Percentiles rank a stretch among this genome's conserved stretches.
Evolutionary conservation across 92 coral and sea anemone species (phyloP).

Genomic region (Siderastrea radians): DNA sequence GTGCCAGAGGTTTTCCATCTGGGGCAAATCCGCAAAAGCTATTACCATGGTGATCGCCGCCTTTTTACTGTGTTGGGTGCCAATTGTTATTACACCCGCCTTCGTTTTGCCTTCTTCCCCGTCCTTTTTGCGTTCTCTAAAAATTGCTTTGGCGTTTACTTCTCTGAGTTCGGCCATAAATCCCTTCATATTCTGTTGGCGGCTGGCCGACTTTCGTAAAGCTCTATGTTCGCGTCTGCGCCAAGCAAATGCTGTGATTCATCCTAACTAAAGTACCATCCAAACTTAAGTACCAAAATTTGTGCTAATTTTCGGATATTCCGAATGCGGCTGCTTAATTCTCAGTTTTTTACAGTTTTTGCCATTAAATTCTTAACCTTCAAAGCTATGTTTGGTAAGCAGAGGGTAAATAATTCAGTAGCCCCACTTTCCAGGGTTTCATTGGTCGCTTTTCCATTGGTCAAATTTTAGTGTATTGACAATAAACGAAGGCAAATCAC

Average conservation of each 20-base stretch:
- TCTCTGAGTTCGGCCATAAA: conserved; percentile 3
- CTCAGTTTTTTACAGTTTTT: too few relatives aligned
- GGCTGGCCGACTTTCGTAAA: not conserved
- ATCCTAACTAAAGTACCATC: not conserved
- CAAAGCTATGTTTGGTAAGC: too few relatives aligned
- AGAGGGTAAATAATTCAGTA: too few relatives aligned
- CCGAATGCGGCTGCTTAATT: too few relatives aligned
- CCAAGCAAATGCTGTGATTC: not conserved
- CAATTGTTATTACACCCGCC: not conserved
- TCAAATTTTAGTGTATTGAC: too few relatives aligned
- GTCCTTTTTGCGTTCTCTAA: not conserved
- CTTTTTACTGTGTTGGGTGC: conserved; percentile 1
- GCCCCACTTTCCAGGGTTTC: too few relatives aligned
- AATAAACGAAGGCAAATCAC: too few relatives aligned
- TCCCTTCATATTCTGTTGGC: conserved; percentile 19
- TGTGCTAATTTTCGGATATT: too few relatives aligned
- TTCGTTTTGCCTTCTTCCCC: not conserved
- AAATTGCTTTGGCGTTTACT: not conserved
- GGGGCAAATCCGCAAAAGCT: conserved; percentile 3
- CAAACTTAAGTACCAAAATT: too few relatives aligned
- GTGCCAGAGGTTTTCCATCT: not conserved
- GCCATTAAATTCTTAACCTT: too few relatives aligned
- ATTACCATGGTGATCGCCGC: conserved; percentile 2
- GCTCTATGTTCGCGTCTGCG: not conserved
- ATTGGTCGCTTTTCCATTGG: too few relatives aligned